Conservation (phyloP, 2,113 vertebrate genomes). For the Hemibagrus wyckioides region DNA sequence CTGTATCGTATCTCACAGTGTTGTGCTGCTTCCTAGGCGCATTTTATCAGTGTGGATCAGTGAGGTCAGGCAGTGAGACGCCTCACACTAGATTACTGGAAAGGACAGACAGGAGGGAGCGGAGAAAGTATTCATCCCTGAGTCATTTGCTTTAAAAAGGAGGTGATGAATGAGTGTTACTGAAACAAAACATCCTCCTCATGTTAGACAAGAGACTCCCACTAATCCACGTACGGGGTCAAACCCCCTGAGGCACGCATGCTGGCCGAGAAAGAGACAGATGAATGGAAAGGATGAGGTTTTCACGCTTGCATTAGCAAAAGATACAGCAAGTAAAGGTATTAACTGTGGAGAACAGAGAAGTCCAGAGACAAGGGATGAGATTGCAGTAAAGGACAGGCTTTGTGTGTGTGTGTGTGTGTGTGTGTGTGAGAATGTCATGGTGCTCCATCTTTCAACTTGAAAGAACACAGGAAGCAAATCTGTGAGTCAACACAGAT, state of each 20-base stretch:
- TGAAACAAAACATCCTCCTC: constrained; percentile 57
- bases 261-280: constrained; percentile 11
- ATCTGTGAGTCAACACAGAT: constrained; percentile 40
- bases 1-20: background rate
- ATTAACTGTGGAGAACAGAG: constrained; percentile 42
- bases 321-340: constrained; percentile 37
- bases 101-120: constrained; percentile 26
- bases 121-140: constrained; percentile 49
- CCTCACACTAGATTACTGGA: constrained; percentile 42
- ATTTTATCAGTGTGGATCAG: constrained; percentile 33
- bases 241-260: constrained; percentile 24
- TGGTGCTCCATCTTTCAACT: constrained; percentile 40
- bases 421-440: constrained; percentile 14
- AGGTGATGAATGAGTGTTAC: constrained; percentile 55
- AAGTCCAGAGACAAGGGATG: constrained; percentile 6
- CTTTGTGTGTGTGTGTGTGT: constrained; percentile 20
- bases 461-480: constrained; percentile 46
- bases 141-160: constrained; percentile 56
- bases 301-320: constrained; percentile 37
- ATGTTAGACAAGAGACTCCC: constrained; percentile 56
- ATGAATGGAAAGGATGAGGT: constrained; percentile 14
- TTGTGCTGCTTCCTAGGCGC: constrained; percentile 5
- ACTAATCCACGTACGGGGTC: constrained; percentile 36
- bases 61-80: constrained; percentile 28
- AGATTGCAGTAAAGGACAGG: constrained; percentile 35